Conservation (phyloP, 2,888 invertebrate species). For the Selenia dentaria region DNA sequence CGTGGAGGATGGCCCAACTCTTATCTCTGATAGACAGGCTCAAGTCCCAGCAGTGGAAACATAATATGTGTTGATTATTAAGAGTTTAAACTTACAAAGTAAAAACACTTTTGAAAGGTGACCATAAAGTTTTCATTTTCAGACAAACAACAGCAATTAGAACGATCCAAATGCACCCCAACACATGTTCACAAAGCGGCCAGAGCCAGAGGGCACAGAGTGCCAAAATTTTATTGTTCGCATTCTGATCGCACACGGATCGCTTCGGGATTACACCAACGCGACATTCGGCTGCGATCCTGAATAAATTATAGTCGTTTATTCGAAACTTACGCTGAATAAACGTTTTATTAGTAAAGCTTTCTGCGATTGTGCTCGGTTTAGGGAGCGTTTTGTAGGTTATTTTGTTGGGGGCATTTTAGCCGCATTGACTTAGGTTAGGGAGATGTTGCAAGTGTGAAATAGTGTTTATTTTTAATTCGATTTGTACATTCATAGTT, state of each 20-base stretch:
- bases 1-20: too few species aligned
- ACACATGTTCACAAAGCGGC: constrained; percentile 7
- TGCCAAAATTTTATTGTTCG: constrained; percentile 69
- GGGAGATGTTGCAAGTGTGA: constrained; percentile 24
- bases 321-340: constrained; percentile 33
- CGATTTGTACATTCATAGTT: constrained; percentile 22
- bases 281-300: constrained; percentile 15
- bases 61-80: too few species aligned
- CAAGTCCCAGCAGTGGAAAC: too few species aligned
- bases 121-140: too few species aligned
- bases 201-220: constrained; percentile 36
- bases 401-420: constrained; percentile 1
- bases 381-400: constrained; percentile 13
- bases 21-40: too few species aligned
- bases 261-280: constrained; percentile 55
- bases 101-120: too few species aligned
- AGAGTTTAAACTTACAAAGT: too few species aligned
- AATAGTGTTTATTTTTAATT: constrained; percentile 41
- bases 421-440: constrained; percentile 3
- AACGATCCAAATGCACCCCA: not conserved
- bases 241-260: constrained; percentile 52
- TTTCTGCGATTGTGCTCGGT: constrained; percentile 11
- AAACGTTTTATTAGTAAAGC: constrained; percentile 11
- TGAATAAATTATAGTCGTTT: constrained; percentile 68
- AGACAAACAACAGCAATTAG: not conserved